phyloP scores from a whole-genome alignment of 2,113 vertebrate genomes.

The Progne subis region DNA sequence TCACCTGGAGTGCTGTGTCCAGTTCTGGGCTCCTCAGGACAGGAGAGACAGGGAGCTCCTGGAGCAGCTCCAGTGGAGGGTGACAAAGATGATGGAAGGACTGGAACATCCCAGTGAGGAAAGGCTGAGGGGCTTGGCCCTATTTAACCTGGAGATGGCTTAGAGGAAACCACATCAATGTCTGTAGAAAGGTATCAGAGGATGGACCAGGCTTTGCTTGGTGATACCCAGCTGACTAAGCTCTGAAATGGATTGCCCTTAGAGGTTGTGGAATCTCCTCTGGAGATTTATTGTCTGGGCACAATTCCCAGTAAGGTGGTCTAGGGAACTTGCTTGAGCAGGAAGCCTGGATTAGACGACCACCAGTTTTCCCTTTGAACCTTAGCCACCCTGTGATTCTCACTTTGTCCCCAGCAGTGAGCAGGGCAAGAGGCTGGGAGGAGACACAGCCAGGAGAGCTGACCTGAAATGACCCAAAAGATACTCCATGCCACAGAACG shows the following conservation, averaged over 20 bases:
- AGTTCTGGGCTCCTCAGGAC: rapidly evolving
- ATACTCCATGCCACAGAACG: background rate
- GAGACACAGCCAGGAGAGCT: background rate
- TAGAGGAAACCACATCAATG: background rate
- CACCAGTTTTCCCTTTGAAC: background rate
- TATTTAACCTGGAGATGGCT: background rate
- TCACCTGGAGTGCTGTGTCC: background rate
- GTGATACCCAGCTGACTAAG: background rate
- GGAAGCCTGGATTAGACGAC: background rate
- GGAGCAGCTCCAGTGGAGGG: rapidly evolving
- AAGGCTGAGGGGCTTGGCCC: background rate
- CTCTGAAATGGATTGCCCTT: background rate
- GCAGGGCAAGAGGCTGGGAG: background rate
- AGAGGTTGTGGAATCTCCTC: background rate
- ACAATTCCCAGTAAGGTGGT: background rate
- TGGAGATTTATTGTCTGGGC: background rate
- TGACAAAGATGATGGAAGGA: background rate
- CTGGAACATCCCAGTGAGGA: background rate
- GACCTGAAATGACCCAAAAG: background rate
- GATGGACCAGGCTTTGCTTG: rapidly evolving
- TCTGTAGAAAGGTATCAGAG: background rate
- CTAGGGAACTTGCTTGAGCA: background rate
- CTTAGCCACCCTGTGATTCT: background rate
- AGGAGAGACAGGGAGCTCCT: background rate
- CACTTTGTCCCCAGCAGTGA: background rate